Base-by-base conservation (phyloP, 1,140 invertebrate genomes). In the Dinoponera quadriceps region DNA sequence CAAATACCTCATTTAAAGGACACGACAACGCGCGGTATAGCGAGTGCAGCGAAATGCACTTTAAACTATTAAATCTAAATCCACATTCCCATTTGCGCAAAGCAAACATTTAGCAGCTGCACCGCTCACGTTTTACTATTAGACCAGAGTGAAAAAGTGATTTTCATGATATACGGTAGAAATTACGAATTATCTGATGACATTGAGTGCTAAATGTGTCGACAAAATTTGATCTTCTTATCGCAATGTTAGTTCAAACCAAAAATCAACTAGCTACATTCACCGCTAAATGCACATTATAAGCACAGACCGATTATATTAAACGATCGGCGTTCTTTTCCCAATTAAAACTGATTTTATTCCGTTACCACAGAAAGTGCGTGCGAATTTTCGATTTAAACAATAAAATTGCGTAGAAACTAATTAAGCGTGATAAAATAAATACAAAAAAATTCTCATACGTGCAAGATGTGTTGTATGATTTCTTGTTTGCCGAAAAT, bases 21-120 rank as follows among this genome's bases (percentile, higher is more conserved):
- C 49, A 22, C 11, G 20, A 44, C 7, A 33, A 55, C 48, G n/a
- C 18, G 27, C 4, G 18, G 18, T 20, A 9, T 33, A 27, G 29
- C 18, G 20, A 3, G 18, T 20, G 18, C n/a, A 27, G 29, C 18
- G 20, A 3, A 18, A 1, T 29, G 38, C 72, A 49, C 38, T 33
- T 51, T 74, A 22, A 16, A 29, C n/a, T 29, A 49, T 75, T 63
- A 63, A 62, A 63, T 75, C n/a, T 63, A 63, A 75, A 63, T 75
- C 25, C 44, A 75, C 13, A 62, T 63, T 49, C 51, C 1, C 14
- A 16, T 44, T 33, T 33, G 9, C 33, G 54, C 51, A 62, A 11
- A 16, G 18, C 27, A 49, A 44, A 54, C 20, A 38, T 73, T 44
- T 72, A n/a, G 27, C 62, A 29, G 14, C 7, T 20, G 7, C 11